Percentiles rank a stretch among this genome's conserved stretches.
These are phyloP conservation scores for Sarcophaga caerulescens DNA, from an alignment of 2,888 invertebrate genomes.

Conservation along the genomic window DNA sequence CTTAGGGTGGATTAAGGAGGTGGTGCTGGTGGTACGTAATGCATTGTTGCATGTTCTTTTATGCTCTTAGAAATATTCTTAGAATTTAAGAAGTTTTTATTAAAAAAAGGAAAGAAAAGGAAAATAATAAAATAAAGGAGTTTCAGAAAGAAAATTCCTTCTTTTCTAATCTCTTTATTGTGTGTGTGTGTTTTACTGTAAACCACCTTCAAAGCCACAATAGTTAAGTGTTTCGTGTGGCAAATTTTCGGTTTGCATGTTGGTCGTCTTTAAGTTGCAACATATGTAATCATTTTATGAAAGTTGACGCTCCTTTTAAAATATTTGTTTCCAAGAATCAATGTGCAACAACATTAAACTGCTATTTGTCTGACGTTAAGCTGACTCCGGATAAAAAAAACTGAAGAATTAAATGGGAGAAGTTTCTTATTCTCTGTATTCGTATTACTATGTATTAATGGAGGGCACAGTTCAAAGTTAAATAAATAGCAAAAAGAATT, in stretches of 20 bases:
- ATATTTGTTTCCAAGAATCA: slow-evolving; percentile 20
- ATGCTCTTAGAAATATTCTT: neutral
- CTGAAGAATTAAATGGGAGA: neutral
- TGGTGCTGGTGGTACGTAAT: too few relatives aligned
- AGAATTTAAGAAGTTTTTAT: neutral
- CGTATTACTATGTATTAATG: neutral
- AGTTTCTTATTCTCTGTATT: neutral
- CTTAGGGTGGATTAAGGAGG: too few relatives aligned
- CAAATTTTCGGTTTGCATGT: slow-evolving; percentile 18
- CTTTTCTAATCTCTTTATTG: neutral
- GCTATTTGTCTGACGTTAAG: slow-evolving; percentile 31
- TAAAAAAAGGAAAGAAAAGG: neutral
- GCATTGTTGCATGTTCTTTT: neutral
- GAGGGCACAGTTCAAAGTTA: slow-evolving; percentile 9
- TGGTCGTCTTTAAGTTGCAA: neutral
- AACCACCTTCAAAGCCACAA: neutral
- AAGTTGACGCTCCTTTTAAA: neutral
- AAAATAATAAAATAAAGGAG: neutral
- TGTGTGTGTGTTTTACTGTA: neutral
- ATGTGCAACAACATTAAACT: slow-evolving; percentile 20
- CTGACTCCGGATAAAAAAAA: slow-evolving; percentile 30
- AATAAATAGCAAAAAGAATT: neutral
- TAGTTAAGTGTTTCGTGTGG: neutral
- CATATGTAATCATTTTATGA: neutral
- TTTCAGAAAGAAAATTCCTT: neutral